Base-by-base conservation (phyloP, 1,140 invertebrate genomes). In the Brachionus plicatilis region DNA sequence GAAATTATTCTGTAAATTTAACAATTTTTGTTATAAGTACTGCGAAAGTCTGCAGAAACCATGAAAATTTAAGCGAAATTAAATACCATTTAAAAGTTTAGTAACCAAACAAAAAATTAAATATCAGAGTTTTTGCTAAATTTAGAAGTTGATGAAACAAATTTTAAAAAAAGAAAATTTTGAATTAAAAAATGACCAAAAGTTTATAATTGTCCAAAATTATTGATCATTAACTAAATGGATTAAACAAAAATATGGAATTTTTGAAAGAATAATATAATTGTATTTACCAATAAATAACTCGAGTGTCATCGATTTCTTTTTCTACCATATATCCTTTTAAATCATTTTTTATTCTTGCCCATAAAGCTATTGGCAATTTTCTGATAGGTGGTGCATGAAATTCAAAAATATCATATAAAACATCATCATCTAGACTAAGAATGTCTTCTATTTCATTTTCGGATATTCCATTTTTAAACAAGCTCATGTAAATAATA, bases 401-500 rank as follows among this genome's bases (percentile, higher is more conserved):
- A n/a, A 86, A 79, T 78, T n/a, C 78, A 27, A 83, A 65, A 8
- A 89, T 85, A 14, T 89, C 88, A 45, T 88, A 86, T 24, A 89
- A 84, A 1, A 88, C 85, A 27, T 86, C 85, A 79, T 89, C 88
- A 85, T 89, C 88, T 3, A 88, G 66, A 24, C 87, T 88, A 4
- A 89, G 72, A 47, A 89, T 86, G 78, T 89, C 88, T 37, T 87
- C 86, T 11, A 89, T 86, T 84, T 89, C 88, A 7, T 86, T 85
- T 78, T 88, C 87, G 29, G 87, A 88, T 1, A 89, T 84, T 17
- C 88, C 88, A 75, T 86, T 85, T 29, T 85, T 85, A 27, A 86
- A 79, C 1, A 87, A 86, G 3, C 87, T 87, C 20, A 89, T 80
- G 79, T 97, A 87, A 95, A 96, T 86, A 93, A 94, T 1, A 93